Evolutionary conservation across 2,888 invertebrate species (phyloP).

Genomic region (Aphidius colemani): DNA sequence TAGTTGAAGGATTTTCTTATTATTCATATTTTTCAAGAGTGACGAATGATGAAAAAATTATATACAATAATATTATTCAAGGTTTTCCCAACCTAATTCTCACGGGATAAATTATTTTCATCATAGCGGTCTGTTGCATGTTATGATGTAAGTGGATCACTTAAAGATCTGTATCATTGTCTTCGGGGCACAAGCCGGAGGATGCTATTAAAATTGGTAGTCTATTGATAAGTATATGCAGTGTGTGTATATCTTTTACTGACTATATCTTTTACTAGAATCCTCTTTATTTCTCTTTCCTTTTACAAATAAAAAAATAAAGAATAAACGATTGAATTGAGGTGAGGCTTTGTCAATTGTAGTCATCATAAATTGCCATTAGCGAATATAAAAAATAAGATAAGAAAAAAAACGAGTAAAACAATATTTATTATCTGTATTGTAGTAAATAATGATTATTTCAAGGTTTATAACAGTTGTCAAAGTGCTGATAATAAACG

Average conservation of each 20-base stretch:
- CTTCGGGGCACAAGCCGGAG: neutral
- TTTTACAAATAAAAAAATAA: neutral
- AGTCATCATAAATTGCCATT: no score
- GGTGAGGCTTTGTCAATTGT: neutral
- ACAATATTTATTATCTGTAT: no score
- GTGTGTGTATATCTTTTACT: neutral
- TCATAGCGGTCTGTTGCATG: constrained; percentile 15
- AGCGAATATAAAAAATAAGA: no score
- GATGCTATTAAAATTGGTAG: neutral
- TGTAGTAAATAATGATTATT: no score
- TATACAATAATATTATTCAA: constrained; percentile 23
- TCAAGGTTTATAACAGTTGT: no score
- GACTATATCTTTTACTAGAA: no score
- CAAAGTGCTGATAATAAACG: no score
- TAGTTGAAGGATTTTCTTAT: neutral
- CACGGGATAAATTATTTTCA: constrained; percentile 28
- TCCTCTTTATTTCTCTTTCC: no score
- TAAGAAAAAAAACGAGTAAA: no score
- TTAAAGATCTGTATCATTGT: constrained; percentile 27
- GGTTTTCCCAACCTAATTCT: constrained; percentile 32
- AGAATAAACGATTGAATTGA: neutral
- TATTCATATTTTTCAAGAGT: constrained; percentile 1
- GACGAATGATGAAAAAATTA: neutral
- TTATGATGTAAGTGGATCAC: constrained; percentile 34
- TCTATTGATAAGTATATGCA: neutral